A percentile compares a stretch with the other conserved stretches of the same genome.
phyloP scores from a whole-genome alignment of 64 coral and sea anemone genomes.

The Pocillopora damicornis region DNA sequence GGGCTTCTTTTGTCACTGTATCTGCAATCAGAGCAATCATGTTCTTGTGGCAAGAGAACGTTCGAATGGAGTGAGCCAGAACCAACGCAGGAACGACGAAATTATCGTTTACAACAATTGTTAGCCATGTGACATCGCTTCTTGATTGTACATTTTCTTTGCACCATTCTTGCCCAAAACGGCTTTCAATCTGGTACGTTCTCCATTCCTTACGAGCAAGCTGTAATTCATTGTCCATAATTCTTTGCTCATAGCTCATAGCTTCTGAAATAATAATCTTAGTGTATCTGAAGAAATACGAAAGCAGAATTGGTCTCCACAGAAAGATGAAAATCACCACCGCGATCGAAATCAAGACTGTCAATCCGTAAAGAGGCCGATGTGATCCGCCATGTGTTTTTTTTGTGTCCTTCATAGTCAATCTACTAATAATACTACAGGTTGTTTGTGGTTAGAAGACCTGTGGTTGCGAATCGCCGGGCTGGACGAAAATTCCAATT shows the following conservation, averaged over 20 bases:
- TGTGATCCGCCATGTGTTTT: not conserved
- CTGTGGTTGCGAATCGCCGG: too few relatives aligned
- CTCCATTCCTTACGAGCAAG: slow-evolving; percentile 46
- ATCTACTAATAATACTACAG: too few relatives aligned
- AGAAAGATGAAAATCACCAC: not conserved
- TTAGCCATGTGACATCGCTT: slow-evolving; percentile 44
- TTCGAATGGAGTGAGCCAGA: slow-evolving; percentile 49
- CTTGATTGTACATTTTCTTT: not conserved
- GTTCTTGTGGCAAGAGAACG: slow-evolving; percentile 65
- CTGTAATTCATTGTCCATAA: slow-evolving; percentile 30
- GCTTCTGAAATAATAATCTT: slow-evolving; percentile 8
- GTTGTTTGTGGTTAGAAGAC: too few relatives aligned
- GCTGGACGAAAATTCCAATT: too few relatives aligned
- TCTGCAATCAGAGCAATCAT: slow-evolving; percentile 57
- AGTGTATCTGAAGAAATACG: slow-evolving; percentile 25
- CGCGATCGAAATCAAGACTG: not conserved
- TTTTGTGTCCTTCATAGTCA: not conserved
- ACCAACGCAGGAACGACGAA: slow-evolving; percentile 39
- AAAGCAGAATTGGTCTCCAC: slow-evolving; percentile 19
- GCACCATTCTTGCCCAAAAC: slow-evolving; percentile 48
- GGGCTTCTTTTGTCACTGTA: slow-evolving; percentile 16
- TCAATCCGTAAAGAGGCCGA: not conserved
- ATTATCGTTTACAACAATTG: slow-evolving; percentile 51
- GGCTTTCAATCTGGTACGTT: slow-evolving; percentile 45
- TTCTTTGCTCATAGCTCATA: slow-evolving; percentile 21